Evolutionary conservation across 2,113 vertebrate species (phyloP), one percentile per base, ranked within the genome.

Genomic region (Picathartes gymnocephalus): DNA sequence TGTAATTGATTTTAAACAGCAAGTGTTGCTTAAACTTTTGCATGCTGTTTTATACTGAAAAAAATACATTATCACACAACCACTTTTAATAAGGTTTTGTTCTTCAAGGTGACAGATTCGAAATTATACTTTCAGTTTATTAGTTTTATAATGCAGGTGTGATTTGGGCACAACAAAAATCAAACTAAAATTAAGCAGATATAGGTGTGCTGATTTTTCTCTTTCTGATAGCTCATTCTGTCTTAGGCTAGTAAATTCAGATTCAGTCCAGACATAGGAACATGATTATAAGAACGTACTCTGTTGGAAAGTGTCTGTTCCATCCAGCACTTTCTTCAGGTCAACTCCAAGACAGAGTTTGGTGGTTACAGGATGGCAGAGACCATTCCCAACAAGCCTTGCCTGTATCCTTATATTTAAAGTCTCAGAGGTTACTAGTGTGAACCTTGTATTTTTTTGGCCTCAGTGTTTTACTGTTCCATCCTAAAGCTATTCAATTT

Each of bases 1-100:
- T 94, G 98, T 98, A 13, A 66, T 47, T 51, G 47, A 53, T 73
- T 69, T 78, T 87, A 69, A 64, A 24, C 17, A 85, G 44, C 19
- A 62, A 64, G 53, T 60, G 31, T 35, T 70, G 16, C 30, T 70
- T 78, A 45, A 74, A 71, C 8, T 58, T 95, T 33, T 18, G n/a
- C 31, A 61, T 81, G 30, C 22, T 44, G 6, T 53, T 82, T 81
- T 71, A 7, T 60, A 45, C 18, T 53, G 25, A 87, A 64, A 7
- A 84, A 82, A 77, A 4, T 7, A 6, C 11, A 27, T 51, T 86
- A 35, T 79, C 10, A n/a, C 9, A 24, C 23, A 77, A 17, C 35
- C 42, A 58, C n/a, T 71, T 84, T 9, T 51, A 45, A 24, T 53
- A 23, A 68, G 39, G 12, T 54, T 84, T 54, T 85, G 3, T 37